Evolutionary conservation across 2,888 invertebrate species (phyloP).

Genomic region (Argyresthia albistria): DNA sequence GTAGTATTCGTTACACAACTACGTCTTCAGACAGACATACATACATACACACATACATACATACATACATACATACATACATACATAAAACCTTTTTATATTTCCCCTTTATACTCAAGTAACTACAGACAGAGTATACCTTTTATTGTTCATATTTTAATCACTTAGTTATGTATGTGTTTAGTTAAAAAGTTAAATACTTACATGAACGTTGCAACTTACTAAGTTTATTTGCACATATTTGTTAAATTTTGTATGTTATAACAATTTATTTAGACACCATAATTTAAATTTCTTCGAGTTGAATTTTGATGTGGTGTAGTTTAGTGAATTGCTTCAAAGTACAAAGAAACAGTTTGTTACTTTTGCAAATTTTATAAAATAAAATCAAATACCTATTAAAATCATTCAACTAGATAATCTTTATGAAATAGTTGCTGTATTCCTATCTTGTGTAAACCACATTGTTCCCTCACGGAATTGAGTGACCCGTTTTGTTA

Average conservation of each 20-base stretch:
- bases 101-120: slow-evolving; percentile 11
- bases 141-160: slow-evolving; percentile 66
- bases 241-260: slow-evolving; percentile 66
- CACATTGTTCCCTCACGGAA: slow-evolving; percentile 35
- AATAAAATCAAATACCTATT: slow-evolving; percentile 61
- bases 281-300: slow-evolving; percentile 52
- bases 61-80: too few species aligned
- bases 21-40: too few species aligned
- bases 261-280: slow-evolving; percentile 66
- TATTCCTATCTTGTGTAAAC: slow-evolving; percentile 40
- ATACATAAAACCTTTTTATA: too few species aligned
- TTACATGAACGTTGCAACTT: slow-evolving; percentile 64
- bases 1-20: too few species aligned
- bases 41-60: too few species aligned
- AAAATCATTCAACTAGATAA: slow-evolving; percentile 55
- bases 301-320: slow-evolving; percentile 64
- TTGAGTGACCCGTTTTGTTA: slow-evolving; percentile 1
- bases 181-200: slow-evolving; percentile 55
- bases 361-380: slow-evolving; percentile 82
- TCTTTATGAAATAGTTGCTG: slow-evolving; percentile 63
- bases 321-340: slow-evolving; percentile 78
- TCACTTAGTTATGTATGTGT: slow-evolving; percentile 59
- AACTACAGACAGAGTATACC: slow-evolving; percentile 37
- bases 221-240: slow-evolving; percentile 70
- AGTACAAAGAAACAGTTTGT: slow-evolving; percentile 79